A percentile compares a stretch with the other conserved stretches of the same genome.
phyloP scores from a whole-genome alignment of 53 echinoderm and acorn worm genomes.

The Actinopyga echinites region DNA sequence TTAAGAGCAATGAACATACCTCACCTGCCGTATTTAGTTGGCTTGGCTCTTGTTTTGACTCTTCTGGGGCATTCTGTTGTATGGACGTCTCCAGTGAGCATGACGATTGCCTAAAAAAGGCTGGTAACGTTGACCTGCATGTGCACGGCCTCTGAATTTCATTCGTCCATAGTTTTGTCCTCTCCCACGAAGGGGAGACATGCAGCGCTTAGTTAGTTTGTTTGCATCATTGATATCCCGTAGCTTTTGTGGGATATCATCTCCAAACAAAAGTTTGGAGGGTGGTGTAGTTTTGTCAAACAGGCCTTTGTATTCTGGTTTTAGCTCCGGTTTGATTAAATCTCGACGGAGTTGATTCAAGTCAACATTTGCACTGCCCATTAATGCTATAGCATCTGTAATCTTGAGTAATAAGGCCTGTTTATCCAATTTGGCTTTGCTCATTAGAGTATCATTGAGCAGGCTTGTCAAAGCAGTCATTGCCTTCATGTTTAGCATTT shows the following conservation, averaged over 20 bases:
- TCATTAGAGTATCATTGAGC: neutral
- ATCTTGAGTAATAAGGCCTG: neutral
- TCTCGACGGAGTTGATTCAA: neutral
- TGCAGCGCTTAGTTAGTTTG: constrained; percentile 2
- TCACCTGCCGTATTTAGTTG: neutral
- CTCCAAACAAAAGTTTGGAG: constrained; percentile 9
- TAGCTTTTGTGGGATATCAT: constrained; percentile 11
- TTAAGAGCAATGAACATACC: neutral
- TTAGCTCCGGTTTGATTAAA: neutral
- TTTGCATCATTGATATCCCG: constrained; percentile 5
- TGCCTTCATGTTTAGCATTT: neutral
- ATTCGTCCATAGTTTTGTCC: neutral
- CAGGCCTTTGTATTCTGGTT: constrained; percentile 4
- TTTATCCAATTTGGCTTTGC: neutral
- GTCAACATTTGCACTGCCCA: neutral
- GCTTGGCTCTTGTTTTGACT: neutral
- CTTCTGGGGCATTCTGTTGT: neutral
- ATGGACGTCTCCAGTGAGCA: neutral
- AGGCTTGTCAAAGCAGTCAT: constrained; percentile 2
- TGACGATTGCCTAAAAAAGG: constrained; percentile 43
- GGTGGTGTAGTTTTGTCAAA: neutral
- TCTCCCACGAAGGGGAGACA: neutral
- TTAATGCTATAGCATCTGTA: neutral
- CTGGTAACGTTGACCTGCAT: neutral
- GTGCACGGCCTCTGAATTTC: constrained; percentile 28